A percentile compares a stretch with the other conserved stretches of the same genome.
These are phyloP conservation scores for Pangasius sanitwongsei DNA, from an alignment of 2,797 vertebrate species.

Conservation along the genomic window DNA sequence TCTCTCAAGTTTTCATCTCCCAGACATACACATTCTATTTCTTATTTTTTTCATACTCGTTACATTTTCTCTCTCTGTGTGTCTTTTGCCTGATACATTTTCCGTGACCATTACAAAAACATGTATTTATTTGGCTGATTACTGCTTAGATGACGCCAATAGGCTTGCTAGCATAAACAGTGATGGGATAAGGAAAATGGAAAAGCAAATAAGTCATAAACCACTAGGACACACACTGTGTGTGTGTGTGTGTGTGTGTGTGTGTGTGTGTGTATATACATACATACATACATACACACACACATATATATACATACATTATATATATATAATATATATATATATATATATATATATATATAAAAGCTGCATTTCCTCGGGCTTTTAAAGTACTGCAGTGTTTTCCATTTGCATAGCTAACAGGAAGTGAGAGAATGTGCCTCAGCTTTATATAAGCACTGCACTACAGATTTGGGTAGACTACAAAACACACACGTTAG, in stretches of 20 bases:
- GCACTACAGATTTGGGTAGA: slow-evolving; percentile 44
- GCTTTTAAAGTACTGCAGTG: slow-evolving; percentile 32
- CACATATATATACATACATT: not conserved
- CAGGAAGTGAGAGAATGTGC: slow-evolving; percentile 31
- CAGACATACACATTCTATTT: not conserved
- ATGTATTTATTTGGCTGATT: slow-evolving; percentile 17
- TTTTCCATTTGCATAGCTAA: slow-evolving; percentile 57
- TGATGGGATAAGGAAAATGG: slow-evolving; percentile 35
- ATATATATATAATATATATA: not conserved
- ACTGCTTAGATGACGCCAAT: slow-evolving; percentile 34
- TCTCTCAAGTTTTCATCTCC: not conserved
- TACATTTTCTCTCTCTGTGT: not conserved
- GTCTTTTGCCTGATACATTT: slow-evolving; percentile 21
- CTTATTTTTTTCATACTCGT: slow-evolving; percentile 6
- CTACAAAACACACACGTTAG: slow-evolving; percentile 7
- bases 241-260: too few relatives aligned
- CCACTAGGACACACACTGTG: slow-evolving; percentile 7
- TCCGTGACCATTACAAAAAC: slow-evolving; percentile 20
- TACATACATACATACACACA: not conserved
- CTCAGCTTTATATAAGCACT: slow-evolving; percentile 27
- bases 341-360: not conserved
- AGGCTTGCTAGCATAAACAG: slow-evolving; percentile 21
- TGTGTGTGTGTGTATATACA: not conserved
- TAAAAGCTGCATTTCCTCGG: slow-evolving; percentile 21
- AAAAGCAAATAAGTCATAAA: slow-evolving; percentile 54